These are phyloP conservation scores for Amblyopsis rosae DNA, from an alignment of 2,113 vertebrate species.

Conservation along the genomic window DNA sequence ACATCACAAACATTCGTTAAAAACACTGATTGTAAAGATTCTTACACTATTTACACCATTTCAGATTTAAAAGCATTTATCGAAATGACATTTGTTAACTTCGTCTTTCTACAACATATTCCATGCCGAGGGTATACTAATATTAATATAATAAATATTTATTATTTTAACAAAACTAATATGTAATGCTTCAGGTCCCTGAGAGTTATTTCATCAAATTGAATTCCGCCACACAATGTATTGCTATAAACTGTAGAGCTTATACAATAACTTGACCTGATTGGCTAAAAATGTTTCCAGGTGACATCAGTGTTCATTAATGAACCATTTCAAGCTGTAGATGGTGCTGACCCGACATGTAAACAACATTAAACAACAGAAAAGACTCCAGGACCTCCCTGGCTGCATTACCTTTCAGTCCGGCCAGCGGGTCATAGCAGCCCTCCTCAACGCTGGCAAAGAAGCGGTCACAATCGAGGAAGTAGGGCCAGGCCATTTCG, in stretches of 20 bases:
- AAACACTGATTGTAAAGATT: background rate
- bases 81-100: background rate
- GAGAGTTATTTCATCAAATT: too few relatives aligned
- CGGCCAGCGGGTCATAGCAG: constrained; percentile 86
- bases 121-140: too few relatives aligned
- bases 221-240: too few relatives aligned
- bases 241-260: too few relatives aligned
- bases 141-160: too few relatives aligned
- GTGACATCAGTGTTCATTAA: too few relatives aligned
- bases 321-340: too few relatives aligned
- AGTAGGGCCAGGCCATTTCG: constrained; percentile 98
- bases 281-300: too few relatives aligned
- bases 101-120: too few relatives aligned
- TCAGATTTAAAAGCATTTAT: background rate
- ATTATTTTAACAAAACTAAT: too few relatives aligned
- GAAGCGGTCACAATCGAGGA: constrained; percentile 90
- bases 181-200: too few relatives aligned
- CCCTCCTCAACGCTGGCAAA: constrained; percentile 84
- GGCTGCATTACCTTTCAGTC: constrained; percentile 78
- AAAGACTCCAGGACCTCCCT: background rate
- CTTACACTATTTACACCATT: background rate
- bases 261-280: too few relatives aligned
- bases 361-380: background rate
- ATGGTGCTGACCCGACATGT: background rate
- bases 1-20: background rate